Conservation (phyloP, 1,140 invertebrate genomes). For the Drosophila santomea region DNA sequence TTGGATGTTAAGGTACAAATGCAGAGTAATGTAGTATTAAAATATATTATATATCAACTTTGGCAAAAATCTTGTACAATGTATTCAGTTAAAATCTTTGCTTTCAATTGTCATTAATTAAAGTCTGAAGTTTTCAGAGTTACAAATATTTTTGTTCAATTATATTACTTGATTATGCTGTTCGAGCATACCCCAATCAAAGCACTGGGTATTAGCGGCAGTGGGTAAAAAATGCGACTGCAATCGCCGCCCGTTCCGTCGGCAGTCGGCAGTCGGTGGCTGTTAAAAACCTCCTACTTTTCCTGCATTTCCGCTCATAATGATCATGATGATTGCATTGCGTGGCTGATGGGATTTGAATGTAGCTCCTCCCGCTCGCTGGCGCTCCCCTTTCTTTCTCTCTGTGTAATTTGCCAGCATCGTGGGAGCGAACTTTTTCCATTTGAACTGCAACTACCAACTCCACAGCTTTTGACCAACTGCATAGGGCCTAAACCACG, state of each 20-base stretch:
- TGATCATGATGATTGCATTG: slow-evolving; percentile 83
- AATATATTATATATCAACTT: too few relatives aligned
- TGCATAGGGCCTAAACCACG: slow-evolving; percentile 24
- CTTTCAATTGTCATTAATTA: too few relatives aligned
- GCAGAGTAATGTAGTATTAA: too few relatives aligned
- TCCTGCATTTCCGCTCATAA: slow-evolving; percentile 82
- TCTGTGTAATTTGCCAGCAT: slow-evolving; percentile 75
- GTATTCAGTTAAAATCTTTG: too few relatives aligned
- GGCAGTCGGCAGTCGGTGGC: slow-evolving; percentile 67
- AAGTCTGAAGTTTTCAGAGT: too few relatives aligned
- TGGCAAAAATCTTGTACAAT: too few relatives aligned
- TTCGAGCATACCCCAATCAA: slow-evolving; percentile 1
- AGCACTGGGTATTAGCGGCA: slow-evolving; percentile 12
- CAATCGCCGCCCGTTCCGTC: slow-evolving; percentile 50
- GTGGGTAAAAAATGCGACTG: slow-evolving; percentile 55
- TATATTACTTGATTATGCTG: background rate
- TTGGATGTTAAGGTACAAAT: too few relatives aligned
- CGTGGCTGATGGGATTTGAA: slow-evolving; percentile 82
- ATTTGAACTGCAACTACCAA: slow-evolving; percentile 32
- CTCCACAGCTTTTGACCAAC: slow-evolving; percentile 30
- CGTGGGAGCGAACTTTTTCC: slow-evolving; percentile 76
- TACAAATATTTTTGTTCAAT: background rate
- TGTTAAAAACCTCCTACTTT: slow-evolving; percentile 83
- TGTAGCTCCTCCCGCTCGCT: slow-evolving; percentile 45
- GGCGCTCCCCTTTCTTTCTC: slow-evolving; percentile 39